Percentiles rank a stretch among this genome's conserved stretches.
Conservation (phyloP, 2,113 vertebrate species). For the Alaudala cheleensis region DNA sequence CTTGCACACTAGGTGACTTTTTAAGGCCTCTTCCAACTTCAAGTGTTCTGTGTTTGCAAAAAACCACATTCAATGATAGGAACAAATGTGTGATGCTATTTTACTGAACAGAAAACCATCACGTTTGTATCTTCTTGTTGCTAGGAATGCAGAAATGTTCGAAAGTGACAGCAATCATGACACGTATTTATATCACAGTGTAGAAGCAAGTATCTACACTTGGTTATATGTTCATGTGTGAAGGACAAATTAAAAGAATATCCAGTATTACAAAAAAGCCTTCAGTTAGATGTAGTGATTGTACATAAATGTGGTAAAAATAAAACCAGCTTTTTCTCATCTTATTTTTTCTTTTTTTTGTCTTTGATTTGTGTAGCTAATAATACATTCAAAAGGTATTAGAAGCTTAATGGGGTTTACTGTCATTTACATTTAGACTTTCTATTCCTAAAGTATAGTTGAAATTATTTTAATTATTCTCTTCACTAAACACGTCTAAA, state of each 20-base stretch:
- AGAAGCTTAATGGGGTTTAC: conserved; percentile 20
- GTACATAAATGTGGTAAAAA: background rate
- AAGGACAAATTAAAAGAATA: background rate
- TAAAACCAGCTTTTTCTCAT: background rate
- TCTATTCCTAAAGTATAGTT: background rate
- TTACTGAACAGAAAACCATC: background rate
- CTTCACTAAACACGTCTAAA: conserved; percentile 5
- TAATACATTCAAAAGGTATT: background rate
- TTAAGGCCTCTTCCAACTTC: background rate
- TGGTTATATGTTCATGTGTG: background rate
- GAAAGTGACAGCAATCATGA: background rate
- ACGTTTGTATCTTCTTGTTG: background rate
- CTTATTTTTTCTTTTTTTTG: background rate
- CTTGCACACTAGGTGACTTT: background rate
- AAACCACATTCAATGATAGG: background rate
- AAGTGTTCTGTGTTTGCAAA: background rate
- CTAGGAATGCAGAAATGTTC: background rate
- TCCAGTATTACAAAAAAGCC: background rate
- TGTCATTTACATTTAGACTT: background rate
- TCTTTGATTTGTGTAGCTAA: background rate
- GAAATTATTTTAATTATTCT: conserved; percentile 26
- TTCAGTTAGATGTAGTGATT: background rate
- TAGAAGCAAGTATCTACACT: background rate
- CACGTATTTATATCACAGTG: background rate
- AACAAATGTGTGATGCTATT: background rate